Evolutionary conservation across 92 coral and sea anemone species (phyloP), one percentile per base, ranked within the genome.

Genomic region (Isaurus tuberculatus): DNA sequence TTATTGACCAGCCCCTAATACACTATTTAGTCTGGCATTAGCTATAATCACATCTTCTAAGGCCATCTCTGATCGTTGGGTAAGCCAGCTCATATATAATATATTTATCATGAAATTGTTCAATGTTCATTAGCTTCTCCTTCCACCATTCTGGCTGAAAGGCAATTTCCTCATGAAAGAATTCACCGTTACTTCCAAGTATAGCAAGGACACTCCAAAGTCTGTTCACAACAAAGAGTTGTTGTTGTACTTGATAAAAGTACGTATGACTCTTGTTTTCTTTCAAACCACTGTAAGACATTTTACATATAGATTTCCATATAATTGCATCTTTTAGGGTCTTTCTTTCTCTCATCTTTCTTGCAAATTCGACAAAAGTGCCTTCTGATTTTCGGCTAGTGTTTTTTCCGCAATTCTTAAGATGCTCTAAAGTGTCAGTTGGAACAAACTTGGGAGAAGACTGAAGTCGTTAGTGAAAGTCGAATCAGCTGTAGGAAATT

Each of bases 61-160:
- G 88, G 27, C 90, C 90, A 75, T 77, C 86, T 74, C 89, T 86
- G 65, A 90, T 34, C 25, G 90, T 90, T 13, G 92, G 88, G 67
- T 90, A 90, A 58, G 87, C 86, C 66, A 87, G 84, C 79, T 91
- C 94, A 33, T 82, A 85, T 70, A 91, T 64, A 49, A 87, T 85
- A 65, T 87, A 44, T 65, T 33, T 37, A 40, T 90, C 65, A 79
- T 46, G 87, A 42, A 87, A 90, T 71, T 74, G 60, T 83, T 90
- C 86, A 71, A 90, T 88, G 68, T 79, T 57, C 42, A n/a, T n/a
- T 29, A 87, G 83, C 81, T 72, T 71, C 63, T 84, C 89, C 73
- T 65, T 46, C 93, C 90, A 90, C 93, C 93, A 87, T 75, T 44
- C 34, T 37, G 29, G 81, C 20, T 87, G 42, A 34, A 31, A 90